phyloP scores from a whole-genome alignment of 2,113 vertebrate species.

The Macrotus californicus region DNA sequence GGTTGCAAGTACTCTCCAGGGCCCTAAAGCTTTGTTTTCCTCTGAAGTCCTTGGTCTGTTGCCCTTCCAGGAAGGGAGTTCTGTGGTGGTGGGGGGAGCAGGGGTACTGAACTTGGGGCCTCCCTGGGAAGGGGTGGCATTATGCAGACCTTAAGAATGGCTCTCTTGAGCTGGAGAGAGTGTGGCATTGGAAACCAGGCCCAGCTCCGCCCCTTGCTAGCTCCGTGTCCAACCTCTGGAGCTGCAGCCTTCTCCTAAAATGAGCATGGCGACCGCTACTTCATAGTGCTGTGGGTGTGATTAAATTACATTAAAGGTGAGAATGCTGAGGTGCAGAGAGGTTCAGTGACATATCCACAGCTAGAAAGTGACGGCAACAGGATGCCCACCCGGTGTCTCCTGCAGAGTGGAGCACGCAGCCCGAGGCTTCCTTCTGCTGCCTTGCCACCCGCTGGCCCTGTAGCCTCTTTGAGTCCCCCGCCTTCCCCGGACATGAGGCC shows the following conservation, averaged over 20 bases:
- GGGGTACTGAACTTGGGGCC: background rate
- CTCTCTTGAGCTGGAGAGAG: background rate
- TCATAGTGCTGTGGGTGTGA: background rate
- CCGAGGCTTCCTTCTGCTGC: background rate
- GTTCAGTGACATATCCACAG: background rate
- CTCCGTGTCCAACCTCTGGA: background rate
- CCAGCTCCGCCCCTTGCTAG: background rate
- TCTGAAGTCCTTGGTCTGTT: background rate
- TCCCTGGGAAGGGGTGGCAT: background rate
- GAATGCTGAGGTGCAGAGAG: background rate
- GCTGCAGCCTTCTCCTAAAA: background rate
- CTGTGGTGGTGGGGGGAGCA: background rate
- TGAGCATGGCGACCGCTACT: background rate
- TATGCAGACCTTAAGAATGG: background rate
- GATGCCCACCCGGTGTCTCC: background rate
- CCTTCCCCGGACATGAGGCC: background rate
- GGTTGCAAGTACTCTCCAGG: background rate
- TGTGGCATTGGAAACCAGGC: background rate
- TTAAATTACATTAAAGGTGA: background rate
- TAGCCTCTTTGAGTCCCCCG: background rate
- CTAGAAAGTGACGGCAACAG: background rate
- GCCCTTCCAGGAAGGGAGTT: background rate
- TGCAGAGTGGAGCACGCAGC: fast-evolving
- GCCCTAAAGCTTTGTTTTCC: background rate
- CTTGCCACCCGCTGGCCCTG: fast-evolving